phyloP scores from a whole-genome alignment of 37 sponge, comb jelly and placozoan species.

The Diacarnus erythraeanus region DNA sequence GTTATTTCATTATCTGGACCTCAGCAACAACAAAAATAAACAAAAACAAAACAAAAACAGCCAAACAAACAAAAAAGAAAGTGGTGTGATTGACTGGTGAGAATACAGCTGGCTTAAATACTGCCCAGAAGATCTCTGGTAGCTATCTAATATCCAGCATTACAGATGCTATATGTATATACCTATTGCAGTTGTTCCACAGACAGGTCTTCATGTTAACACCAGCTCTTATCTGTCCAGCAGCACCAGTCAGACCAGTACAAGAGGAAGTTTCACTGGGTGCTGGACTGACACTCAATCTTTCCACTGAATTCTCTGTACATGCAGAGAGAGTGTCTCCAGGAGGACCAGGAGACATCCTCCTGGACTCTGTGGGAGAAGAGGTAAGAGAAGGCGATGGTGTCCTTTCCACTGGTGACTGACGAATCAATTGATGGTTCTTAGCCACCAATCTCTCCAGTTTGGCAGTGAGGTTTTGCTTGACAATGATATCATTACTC shows the following conservation, averaged over 20 bases:
- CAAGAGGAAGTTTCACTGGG: not conserved
- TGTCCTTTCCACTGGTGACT: not conserved
- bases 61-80: too few species aligned
- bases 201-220: not conserved
- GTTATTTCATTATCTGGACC: too few species aligned
- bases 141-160: too few species aligned
- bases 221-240: not conserved
- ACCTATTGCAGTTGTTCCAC: constrained; percentile 18
- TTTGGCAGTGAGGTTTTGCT: not conserved
- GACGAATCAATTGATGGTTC: not conserved
- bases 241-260: not conserved
- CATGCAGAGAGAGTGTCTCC: not conserved
- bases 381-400: not conserved
- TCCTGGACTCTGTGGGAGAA: not conserved
- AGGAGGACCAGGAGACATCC: not conserved
- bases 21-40: too few species aligned
- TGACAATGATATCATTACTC: not conserved
- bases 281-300: not conserved
- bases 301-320: not conserved
- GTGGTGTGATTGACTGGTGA: too few species aligned
- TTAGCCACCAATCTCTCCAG: not conserved
- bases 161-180: too few species aligned
- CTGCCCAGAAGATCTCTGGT: too few species aligned
- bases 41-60: too few species aligned
- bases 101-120: too few species aligned